Evolutionary conservation across 2,888 invertebrate species (phyloP), one percentile per base, ranked within the genome.

Genomic region (Magallana nippona): DNA sequence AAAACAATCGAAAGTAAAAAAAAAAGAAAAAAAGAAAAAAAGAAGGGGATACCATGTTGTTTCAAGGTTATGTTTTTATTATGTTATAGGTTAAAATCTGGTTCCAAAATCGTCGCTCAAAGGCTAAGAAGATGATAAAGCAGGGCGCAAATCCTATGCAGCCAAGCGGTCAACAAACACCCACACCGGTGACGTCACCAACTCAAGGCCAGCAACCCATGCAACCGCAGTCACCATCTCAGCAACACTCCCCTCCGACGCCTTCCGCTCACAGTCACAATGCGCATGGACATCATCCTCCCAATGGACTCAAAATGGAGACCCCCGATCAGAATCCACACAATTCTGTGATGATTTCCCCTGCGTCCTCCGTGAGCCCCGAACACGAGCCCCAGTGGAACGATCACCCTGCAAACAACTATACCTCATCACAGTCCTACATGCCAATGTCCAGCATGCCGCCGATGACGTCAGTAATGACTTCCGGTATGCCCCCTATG

Each of bases 71-170:
- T 22, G 27, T 5, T 77, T 77, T 78, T 32, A 22, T 55, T 78
- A 80, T 32, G 44, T 89, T 91, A 32, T 87, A 91, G 91, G 91
- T 91, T 22, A 91, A 91, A 86, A 91, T 91, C 56, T 91, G 90
- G 90, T 91, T 91, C 85, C 91, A 91, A 83, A 91, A 91, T 86
- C 86, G 89, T 78, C 87, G 91, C 10, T 91, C 91, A 62, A 91
- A 91, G 78, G 90, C 89, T 86, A 91, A 91, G 89, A 91, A 91
- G 80, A 90, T 91, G 44, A 91, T 91, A 89, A 91, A 91, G 79
- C 90, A 91, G 86, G 87, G 27, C 84, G 86, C 19, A 81, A 84
- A 19, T 86, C 86, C 17, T 81, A 86, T 15, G 60, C 84, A 17
- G 81, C 79, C 44, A 82, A 85, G 58, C 86, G 82, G 79, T 77